Evolutionary conservation across 1,140 invertebrate genomes (phyloP).

Genomic region (silkworm (Bombyx mori)): ASM3026992v2 NC_085132.1:11109501-11110000

Average conservation of each 20-base stretch:
- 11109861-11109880: too few species aligned
- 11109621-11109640: slow-evolving; percentile 16
- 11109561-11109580: not conserved
- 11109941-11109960: slow-evolving; percentile 58
- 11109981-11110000: slow-evolving; percentile 1
- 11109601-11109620: slow-evolving; percentile 4
- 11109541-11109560: slow-evolving; percentile 3
- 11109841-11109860: too few species aligned
- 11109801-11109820: too few species aligned
- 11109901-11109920: slow-evolving; percentile 11
- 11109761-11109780: too few species aligned
- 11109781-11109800: too few species aligned
- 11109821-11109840: too few species aligned
- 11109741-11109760: too few species aligned
- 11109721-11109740: not conserved
- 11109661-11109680: not conserved
- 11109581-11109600: not conserved
- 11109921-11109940: slow-evolving; percentile 15
- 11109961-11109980: slow-evolving; percentile 14
- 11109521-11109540: not conserved
- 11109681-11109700: not conserved
- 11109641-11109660: slow-evolving; percentile 9
- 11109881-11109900: not conserved
- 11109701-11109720: not conserved
- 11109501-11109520: slow-evolving; percentile 1